These are phyloP conservation scores for Actinernus sp. DNA, from an alignment of 92 coral and sea anemone species.

Conservation along the genomic window DNA sequence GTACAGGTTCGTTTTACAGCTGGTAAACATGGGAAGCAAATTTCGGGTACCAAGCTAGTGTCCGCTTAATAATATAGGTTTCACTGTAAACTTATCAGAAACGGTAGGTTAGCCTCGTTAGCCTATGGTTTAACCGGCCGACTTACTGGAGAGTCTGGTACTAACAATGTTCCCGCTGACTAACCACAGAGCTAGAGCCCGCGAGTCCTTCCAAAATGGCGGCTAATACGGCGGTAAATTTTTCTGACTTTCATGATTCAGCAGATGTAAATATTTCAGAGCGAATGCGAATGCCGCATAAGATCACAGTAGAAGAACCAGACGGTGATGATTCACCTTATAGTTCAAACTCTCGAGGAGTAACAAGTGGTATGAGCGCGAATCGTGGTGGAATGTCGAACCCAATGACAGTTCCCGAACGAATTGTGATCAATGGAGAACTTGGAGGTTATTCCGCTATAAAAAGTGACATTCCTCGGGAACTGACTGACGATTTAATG, in stretches of 20 bases:
- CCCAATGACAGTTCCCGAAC: slow-evolving; percentile 91
- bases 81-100: no score
- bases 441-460: slow-evolving; percentile 55
- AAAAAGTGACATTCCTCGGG: slow-evolving; percentile 67
- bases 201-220: slow-evolving; percentile 39
- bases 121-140: no score
- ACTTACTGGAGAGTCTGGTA: neutral
- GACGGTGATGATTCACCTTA: slow-evolving; percentile 21
- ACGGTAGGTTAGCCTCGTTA: no score
- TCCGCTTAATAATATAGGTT: no score
- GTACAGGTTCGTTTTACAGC: no score
- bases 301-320: slow-evolving; percentile 75
- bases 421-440: slow-evolving; percentile 74
- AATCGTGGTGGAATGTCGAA: slow-evolving; percentile 28
- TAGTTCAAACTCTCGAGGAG: slow-evolving; percentile 17
- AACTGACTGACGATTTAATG: slow-evolving; percentile 67
- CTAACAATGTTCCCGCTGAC: slow-evolving; percentile 5
- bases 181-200: neutral
- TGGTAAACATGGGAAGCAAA: no score
- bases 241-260: slow-evolving; percentile 57
- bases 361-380: neutral
- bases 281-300: slow-evolving; percentile 82
- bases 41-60: no score
- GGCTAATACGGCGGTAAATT: slow-evolving; percentile 66
- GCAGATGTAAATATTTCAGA: slow-evolving; percentile 61